phyloP scores from a whole-genome alignment of 2,113 vertebrate species.

The Syrrhaptes paradoxus region DNA sequence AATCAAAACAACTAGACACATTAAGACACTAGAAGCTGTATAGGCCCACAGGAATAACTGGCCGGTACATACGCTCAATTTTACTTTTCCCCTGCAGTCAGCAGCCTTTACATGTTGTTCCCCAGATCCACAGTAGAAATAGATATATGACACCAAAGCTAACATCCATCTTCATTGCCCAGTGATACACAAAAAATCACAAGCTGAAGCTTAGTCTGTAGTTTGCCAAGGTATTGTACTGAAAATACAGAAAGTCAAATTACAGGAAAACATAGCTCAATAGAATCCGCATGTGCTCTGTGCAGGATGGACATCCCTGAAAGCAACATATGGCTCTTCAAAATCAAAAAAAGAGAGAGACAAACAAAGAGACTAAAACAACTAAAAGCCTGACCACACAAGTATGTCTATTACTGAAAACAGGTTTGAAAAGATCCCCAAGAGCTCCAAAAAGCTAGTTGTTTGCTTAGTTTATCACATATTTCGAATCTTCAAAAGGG shows the following conservation, averaged over 20 bases:
- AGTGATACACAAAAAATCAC: neutral
- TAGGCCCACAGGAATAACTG: neutral
- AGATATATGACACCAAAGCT: neutral
- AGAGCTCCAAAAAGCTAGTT: neutral
- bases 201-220: neutral
- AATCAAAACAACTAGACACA: neutral
- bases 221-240: neutral
- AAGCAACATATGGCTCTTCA: neutral
- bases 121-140: neutral
- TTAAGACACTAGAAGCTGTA: neutral
- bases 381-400: neutral
- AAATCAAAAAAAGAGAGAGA: neutral
- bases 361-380: neutral
- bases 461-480: neutral
- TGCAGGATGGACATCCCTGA: rapidly evolving
- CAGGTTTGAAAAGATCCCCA: neutral
- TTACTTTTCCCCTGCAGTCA: neutral
- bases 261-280: neutral
- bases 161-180: neutral
- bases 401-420: neutral
- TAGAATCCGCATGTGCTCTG: neutral
- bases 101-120: neutral
- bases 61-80: neutral
- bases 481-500: neutral
- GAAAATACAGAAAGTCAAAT: neutral